These are phyloP conservation scores for Dryobotodes eremita DNA, from an alignment of 2,888 invertebrate genomes.

Conservation along the genomic window DNA sequence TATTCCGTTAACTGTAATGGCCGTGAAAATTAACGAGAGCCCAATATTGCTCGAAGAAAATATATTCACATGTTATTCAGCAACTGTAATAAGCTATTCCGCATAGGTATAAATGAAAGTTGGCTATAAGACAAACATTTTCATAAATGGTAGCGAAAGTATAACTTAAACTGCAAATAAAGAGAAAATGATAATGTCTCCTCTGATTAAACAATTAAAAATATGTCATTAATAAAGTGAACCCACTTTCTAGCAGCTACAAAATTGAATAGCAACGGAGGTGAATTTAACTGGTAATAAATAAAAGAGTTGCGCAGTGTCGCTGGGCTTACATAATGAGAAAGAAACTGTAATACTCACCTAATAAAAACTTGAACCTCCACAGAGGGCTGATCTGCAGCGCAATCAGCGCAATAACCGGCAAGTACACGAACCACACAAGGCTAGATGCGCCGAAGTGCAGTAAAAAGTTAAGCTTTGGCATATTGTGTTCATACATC, in stretches of 20 bases:
- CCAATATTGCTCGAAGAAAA: neutral
- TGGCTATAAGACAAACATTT: conserved; percentile 6
- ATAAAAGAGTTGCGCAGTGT: conserved; percentile 20
- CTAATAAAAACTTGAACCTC: conserved; percentile 98
- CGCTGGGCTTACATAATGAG: conserved; percentile 37
- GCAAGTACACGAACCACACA: conserved; percentile 99
- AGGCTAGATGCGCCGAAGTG: conserved; percentile 99
- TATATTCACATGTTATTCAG: conserved; percentile 4
- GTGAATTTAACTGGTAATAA: conserved; percentile 39
- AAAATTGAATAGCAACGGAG: conserved; percentile 21
- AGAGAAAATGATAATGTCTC: neutral
- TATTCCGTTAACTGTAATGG: conserved; percentile 17
- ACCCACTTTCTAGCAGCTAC: conserved; percentile 12
- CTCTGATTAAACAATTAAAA: neutral
- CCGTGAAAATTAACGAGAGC: conserved; percentile 33
- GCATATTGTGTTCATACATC: conserved; percentile 90
- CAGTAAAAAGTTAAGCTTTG: conserved; percentile 97
- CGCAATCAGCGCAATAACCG: conserved; percentile 97
- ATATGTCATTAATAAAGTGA: neutral
- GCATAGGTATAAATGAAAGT: conserved; percentile 7
- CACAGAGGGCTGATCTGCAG: conserved; percentile 98
- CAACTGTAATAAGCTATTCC: neutral
- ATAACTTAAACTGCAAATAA: conserved; percentile 1
- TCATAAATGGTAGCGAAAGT: conserved; percentile 11
- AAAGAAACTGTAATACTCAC: conserved; percentile 88